phyloP scores from a whole-genome alignment of 92 coral and sea anemone species.

The Zoanthus solanderi region DNA sequence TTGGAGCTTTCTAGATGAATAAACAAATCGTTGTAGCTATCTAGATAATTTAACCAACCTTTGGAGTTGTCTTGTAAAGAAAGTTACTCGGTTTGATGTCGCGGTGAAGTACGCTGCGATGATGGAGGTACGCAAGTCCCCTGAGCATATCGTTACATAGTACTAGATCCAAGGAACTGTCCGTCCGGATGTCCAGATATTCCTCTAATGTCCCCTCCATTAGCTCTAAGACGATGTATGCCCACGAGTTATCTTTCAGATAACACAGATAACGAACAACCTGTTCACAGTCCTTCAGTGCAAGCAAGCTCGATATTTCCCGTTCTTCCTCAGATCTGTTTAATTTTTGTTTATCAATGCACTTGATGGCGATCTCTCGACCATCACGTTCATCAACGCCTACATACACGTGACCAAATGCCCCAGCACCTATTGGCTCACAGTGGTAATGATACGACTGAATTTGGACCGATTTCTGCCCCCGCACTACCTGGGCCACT shows the following conservation, averaged over 20 bases:
- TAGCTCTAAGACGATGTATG: conserved; percentile 66
- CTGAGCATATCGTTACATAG: conserved; percentile 42
- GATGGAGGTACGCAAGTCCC: conserved; percentile 60
- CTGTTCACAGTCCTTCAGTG: conserved; percentile 61
- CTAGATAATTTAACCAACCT: neutral
- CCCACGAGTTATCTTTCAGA: conserved; percentile 36
- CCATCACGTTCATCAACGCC: conserved; percentile 66
- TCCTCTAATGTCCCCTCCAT: conserved; percentile 73
- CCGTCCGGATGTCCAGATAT: conserved; percentile 40
- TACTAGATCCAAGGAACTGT: neutral
- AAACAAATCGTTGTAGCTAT: too few species aligned
- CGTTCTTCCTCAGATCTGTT: conserved; percentile 54
- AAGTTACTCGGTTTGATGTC: conserved; percentile 73
- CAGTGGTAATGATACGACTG: conserved; percentile 44
- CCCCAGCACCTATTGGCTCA: conserved; percentile 57
- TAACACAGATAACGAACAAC: conserved; percentile 57
- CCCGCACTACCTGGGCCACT: conserved; percentile 55
- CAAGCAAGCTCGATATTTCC: conserved; percentile 50
- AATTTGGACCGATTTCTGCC: conserved; percentile 31
- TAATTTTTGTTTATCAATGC: conserved; percentile 53
- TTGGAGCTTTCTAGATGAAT: too few species aligned
- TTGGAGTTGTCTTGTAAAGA: conserved; percentile 66
- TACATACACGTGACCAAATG: conserved; percentile 61
- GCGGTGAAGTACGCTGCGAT: conserved; percentile 56
- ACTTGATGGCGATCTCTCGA: conserved; percentile 66